A percentile compares a stretch with the other conserved stretches of the same genome.
phyloP scores from a whole-genome alignment of 2,797 vertebrate genomes.

The Manis crassicaudata region DNA sequence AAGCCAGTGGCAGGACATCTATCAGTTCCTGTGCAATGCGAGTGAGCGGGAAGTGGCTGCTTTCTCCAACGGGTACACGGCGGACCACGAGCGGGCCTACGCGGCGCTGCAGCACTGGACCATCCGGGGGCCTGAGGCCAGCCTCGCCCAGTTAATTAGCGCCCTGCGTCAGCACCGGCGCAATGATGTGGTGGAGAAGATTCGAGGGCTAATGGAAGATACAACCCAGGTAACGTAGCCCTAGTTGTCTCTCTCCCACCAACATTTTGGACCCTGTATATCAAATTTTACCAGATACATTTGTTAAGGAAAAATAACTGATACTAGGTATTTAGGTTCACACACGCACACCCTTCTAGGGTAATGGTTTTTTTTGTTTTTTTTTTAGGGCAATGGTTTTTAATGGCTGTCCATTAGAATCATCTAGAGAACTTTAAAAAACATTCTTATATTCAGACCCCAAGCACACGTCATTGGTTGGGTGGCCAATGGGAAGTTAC shows the following conservation, averaged over 20 bases:
- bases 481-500: background rate
- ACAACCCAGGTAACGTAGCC: conserved; percentile 90
- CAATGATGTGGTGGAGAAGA: conserved; percentile 97
- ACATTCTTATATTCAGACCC: background rate
- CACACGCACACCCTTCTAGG: background rate
- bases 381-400: background rate
- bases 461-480: background rate
- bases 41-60: conserved; percentile 95
- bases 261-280: background rate
- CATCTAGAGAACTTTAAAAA: background rate
- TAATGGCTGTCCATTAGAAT: background rate
- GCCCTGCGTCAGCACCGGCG: conserved; percentile 95
- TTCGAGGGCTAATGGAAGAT: conserved; percentile 97
- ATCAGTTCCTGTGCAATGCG: conserved; percentile 94
- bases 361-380: too few species aligned
- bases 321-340: background rate
- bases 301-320: background rate
- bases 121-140: conserved; percentile 94
- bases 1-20: conserved; percentile 97
- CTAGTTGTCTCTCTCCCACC: background rate
- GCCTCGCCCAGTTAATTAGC: conserved; percentile 96
- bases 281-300: background rate
- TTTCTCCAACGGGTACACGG: conserved; percentile 93
- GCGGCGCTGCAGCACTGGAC: conserved; percentile 98
- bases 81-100: conserved; percentile 94